Conservation (phyloP, 1,140 invertebrate species). For the Aporrectodea caliginosa region DNA sequence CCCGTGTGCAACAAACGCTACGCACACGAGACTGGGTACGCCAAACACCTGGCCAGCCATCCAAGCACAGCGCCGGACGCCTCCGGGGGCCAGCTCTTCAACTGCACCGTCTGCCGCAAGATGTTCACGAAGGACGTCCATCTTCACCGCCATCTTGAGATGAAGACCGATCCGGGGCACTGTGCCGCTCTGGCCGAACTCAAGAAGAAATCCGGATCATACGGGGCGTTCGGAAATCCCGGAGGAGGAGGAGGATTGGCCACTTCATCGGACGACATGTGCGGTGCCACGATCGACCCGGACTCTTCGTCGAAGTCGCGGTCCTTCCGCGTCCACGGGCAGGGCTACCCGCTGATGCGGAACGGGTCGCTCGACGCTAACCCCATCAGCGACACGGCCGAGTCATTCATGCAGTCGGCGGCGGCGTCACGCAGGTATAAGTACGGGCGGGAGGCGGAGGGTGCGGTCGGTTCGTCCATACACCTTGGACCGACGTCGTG, state of each 20-base stretch:
- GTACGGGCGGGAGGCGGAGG: not conserved
- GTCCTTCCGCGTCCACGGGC: not conserved
- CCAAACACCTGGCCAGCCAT: constrained; percentile 29
- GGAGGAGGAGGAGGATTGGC: too few species aligned
- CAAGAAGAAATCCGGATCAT: not conserved
- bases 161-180: constrained; percentile 25
- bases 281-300: not conserved
- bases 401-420: not conserved
- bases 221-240: not conserved
- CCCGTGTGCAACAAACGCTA: constrained; percentile 29
- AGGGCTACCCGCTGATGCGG: not conserved
- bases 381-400: not conserved
- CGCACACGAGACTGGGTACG: constrained; percentile 26
- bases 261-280: not conserved
- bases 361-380: not conserved
- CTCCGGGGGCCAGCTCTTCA: constrained; percentile 2
- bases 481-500: not conserved
- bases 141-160: constrained; percentile 27
- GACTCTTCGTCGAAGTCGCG: not conserved
- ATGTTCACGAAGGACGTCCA: constrained; percentile 28
- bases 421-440: not conserved
- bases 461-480: not conserved
- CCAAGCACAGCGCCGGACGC: not conserved
- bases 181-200: not conserved
- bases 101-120: constrained; percentile 26